phyloP scores from a whole-genome alignment of 2,113 vertebrate species.

The Callocephalon fimbriatum region DNA sequence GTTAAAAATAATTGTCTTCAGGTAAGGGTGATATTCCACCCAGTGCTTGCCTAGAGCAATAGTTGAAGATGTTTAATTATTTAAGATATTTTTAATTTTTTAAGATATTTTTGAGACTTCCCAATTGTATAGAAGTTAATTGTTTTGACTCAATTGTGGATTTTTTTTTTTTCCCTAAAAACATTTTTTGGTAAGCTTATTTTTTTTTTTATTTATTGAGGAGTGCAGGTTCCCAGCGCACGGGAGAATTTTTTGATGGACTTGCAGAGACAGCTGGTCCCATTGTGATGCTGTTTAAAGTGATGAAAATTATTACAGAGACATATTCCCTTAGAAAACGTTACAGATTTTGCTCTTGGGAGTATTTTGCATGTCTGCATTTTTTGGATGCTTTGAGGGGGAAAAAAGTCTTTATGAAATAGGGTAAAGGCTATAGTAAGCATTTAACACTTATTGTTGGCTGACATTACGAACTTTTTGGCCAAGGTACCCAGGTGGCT shows the following conservation, averaged over 20 bases:
- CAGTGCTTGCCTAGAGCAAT: background rate
- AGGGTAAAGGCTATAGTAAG: background rate
- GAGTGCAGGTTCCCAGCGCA: background rate
- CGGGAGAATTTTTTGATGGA: background rate
- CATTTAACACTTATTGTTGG: slow-evolving; percentile 39
- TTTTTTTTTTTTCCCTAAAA: background rate
- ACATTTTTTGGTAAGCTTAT: background rate
- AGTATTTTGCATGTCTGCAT: slow-evolving; percentile 46
- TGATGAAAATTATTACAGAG: slow-evolving; percentile 5
- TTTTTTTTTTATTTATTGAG: background rate
- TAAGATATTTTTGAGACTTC: background rate
- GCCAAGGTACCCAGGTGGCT: slow-evolving; percentile 2
- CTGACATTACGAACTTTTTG: slow-evolving; percentile 12
- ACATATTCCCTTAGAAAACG: slow-evolving; percentile 21
- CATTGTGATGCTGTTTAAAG: background rate
- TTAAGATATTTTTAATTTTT: background rate
- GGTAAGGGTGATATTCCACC: background rate
- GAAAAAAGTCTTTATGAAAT: background rate
- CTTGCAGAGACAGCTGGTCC: background rate
- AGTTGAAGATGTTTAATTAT: background rate
- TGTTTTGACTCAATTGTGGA: background rate
- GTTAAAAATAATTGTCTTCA: background rate
- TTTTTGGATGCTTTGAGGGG: slow-evolving; percentile 3
- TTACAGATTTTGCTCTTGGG: slow-evolving; percentile 38
- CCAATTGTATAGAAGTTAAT: background rate